Base-by-base conservation (phyloP, 2,888 invertebrate genomes). In the Synanthedon andrenaeformis region DNA sequence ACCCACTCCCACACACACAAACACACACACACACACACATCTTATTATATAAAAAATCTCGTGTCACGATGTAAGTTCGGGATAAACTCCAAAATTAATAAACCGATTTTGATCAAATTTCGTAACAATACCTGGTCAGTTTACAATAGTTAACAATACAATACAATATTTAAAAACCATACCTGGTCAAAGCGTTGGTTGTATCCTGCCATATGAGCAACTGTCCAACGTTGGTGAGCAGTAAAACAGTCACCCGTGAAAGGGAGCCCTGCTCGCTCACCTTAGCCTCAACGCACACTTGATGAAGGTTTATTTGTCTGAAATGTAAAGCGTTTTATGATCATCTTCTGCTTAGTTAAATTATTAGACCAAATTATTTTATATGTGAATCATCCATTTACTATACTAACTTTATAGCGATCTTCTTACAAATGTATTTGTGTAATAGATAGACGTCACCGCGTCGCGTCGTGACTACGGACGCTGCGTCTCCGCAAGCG, bases 371-470 rank as follows among this genome's bases (percentile, higher is more conserved):
- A 28, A 28, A 8, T 35, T 35, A 10, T 35, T 35, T 35, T 35
- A 35, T 10, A 2, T 10, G 10, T 10, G 8, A 35, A 8, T 35
- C 35, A 10, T 35, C 35, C 10, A 35, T 35, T 35, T 8, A 45
- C 45, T 61, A 64, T 8, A 45, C 45, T 61, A 64, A 89, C 80
- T 86, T 92, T 55, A 91, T 89, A 41, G 91, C 90, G 45, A 94
- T 91, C 76, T 91, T 92, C 64, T 91, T 89, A 73, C 91, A 92
- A 59, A 91, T 89, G 70, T 91, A 91, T 62, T 92, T 91, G 73
- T 93, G 91, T 1, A 94, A 78, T 11, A 93, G 79, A 66, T 90
- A 93, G 28, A 94, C 89, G 66, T 93, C 92, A 0, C 93, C 93
- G 42, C 89, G 89, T 49, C 84, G 84, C 0, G 92, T 92, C 3